phyloP scores from a whole-genome alignment of 2,888 invertebrate genomes.

The Microctonus brassicae region DNA sequence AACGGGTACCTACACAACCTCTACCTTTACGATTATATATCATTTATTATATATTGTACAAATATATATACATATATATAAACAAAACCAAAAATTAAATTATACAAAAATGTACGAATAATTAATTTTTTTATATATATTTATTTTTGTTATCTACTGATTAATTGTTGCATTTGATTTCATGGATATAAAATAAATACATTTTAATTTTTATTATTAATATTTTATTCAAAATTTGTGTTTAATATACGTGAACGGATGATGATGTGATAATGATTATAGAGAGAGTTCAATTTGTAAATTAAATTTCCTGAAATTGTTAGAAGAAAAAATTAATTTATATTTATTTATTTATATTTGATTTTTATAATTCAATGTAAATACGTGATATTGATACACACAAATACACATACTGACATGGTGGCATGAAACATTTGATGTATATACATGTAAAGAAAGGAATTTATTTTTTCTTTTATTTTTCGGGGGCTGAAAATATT shows the following conservation, averaged over 20 bases:
- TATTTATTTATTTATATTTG: background rate
- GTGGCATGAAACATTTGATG: background rate
- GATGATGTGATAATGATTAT: background rate
- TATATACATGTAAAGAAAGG: background rate
- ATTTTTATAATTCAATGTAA: background rate
- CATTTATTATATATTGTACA: conserved; percentile 23
- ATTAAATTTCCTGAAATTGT: background rate
- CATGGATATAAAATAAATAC: background rate
- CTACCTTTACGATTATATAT: conserved; percentile 61
- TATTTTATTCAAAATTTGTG: background rate
- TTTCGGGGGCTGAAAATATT: background rate
- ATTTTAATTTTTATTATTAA: background rate
- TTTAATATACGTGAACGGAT: background rate
- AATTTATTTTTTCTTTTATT: too few relatives aligned
- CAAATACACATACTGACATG: too few relatives aligned
- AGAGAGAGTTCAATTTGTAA: background rate
- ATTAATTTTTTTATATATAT: background rate
- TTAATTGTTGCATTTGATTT: background rate
- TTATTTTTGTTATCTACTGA: background rate
- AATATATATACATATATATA: background rate
- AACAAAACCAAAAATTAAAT: background rate
- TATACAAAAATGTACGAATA: background rate
- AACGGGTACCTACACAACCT: conserved; percentile 67
- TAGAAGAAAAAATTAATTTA: background rate
- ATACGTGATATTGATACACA: too few relatives aligned